Base-by-base conservation (phyloP, 2,888 invertebrate genomes). In the Augiades crinisus region DNA sequence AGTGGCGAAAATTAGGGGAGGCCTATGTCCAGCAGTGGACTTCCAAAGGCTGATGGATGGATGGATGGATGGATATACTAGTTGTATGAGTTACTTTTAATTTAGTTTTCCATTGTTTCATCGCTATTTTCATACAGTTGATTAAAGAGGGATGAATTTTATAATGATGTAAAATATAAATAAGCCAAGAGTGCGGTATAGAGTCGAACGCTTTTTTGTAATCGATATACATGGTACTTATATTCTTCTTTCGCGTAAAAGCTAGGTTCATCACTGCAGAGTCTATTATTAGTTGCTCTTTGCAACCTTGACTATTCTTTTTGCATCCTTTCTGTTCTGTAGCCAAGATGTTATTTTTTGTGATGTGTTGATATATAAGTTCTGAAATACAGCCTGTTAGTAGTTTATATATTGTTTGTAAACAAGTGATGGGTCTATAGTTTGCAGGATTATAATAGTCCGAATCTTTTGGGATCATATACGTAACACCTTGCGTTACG, bases 401-500 rank as follows among this genome's bases (percentile, higher is more conserved):
- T 0, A 64, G 57, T 58, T 64, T 66, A 36, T 61, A 63, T 0
- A 63, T 34, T 4, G 61, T 68, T 52, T 58, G 64, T n/a, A 66
- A 36, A 14, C 66, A 68, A 8, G 64, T 64, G 0, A 65, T 64
- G 0, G 63, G 66, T 45, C n/a, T n/a, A n/a, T n/a, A n/a, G n/a
- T n/a, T 61, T 0, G 60, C 40, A 5, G 65, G 64, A 10, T 64
- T 60, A 3, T 12, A 10, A 0, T 27, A 14, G n/a, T 56, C 38
- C 0, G 2, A 17, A 24, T 60, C 58, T 54, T 65, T 64, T 4
- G 59, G 63, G 30, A 57, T 14, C 50, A 61, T 49, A 13, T 45
- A 56, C 2, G 61, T 59, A 5, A 38, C 43, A 24, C 61, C 61
- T 17, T 37, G 13, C 7, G 58, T 58, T 6, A 59, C 37, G 17